phyloP scores from a whole-genome alignment of 2,888 invertebrate species.

The Lapara coniferarum region DNA sequence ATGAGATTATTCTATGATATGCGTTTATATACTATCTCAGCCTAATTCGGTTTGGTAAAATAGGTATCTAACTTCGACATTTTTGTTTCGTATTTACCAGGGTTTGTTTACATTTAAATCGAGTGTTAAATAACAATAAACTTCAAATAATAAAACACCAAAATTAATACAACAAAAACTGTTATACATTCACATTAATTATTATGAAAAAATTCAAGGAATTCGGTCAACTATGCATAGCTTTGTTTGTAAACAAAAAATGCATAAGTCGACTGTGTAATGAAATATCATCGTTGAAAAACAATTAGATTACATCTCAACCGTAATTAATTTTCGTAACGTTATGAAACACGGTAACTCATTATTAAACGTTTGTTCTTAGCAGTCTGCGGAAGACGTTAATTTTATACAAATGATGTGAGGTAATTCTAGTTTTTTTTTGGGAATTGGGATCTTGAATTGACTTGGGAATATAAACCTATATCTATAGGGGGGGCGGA shows the following conservation, averaged over 20 bases:
- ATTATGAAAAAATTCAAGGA: constrained; percentile 9
- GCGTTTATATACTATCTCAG: no score
- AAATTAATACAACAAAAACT: not conserved
- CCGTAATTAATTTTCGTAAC: constrained; percentile 13
- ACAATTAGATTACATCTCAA: constrained; percentile 19
- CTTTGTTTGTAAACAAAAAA: not conserved
- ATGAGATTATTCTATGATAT: no score
- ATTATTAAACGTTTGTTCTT: constrained; percentile 1
- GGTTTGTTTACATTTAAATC: no score
- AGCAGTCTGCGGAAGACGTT: not conserved
- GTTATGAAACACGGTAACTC: constrained; percentile 18
- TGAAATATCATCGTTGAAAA: constrained; percentile 16
- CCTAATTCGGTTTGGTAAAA: no score
- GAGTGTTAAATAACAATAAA: no score
- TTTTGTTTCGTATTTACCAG: no score
- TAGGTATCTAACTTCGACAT: no score
- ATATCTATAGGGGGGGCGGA: no score
- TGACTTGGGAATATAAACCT: no score
- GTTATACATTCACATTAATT: constrained; percentile 12
- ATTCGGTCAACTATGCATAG: constrained; percentile 2
- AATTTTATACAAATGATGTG: not conserved
- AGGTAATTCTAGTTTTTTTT: no score
- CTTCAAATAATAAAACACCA: no score
- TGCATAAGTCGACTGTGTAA: constrained; percentile 5
- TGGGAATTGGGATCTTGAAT: no score